Percentiles rank a stretch among this genome's conserved stretches.
Evolutionary conservation across 2,888 invertebrate genomes (phyloP).

Genomic region (Orthonychiurus folsomi): DNA sequence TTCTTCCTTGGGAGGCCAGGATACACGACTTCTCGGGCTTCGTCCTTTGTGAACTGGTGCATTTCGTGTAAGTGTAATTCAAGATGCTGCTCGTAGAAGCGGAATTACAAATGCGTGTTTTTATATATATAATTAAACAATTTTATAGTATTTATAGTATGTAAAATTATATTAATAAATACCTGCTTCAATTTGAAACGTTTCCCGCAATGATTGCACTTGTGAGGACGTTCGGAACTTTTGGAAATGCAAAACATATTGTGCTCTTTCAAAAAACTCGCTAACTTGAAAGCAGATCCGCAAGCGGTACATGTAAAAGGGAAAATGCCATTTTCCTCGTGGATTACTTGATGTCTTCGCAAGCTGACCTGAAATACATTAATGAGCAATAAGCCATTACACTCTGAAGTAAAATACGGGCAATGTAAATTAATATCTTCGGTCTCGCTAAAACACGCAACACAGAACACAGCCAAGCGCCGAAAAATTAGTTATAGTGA

Average conservation of each 20-base stretch:
- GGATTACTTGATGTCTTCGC: background rate
- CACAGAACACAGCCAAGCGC: too few relatives aligned
- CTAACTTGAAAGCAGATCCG: background rate
- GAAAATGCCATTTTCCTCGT: background rate
- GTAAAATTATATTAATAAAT: too few relatives aligned
- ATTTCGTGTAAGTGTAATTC: background rate
- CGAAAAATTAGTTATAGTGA: too few relatives aligned
- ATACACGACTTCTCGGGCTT: background rate
- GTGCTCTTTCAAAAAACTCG: background rate
- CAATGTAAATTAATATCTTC: too few relatives aligned
- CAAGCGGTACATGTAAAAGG: background rate
- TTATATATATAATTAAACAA: too few relatives aligned
- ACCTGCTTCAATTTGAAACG: background rate
- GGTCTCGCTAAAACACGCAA: too few relatives aligned
- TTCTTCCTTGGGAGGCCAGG: background rate
- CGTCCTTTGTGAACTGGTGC: background rate
- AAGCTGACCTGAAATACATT: too few relatives aligned
- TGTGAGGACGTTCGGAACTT: background rate
- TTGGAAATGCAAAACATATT: background rate
- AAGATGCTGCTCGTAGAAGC: too few relatives aligned
- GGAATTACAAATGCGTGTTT: too few relatives aligned
- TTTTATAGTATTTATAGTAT: too few relatives aligned
- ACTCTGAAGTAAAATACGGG: too few relatives aligned
- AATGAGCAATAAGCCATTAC: too few relatives aligned
- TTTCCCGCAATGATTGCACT: background rate